Percentiles rank a stretch among this genome's conserved stretches.
Conservation (phyloP, 2,888 invertebrate genomes). For the Oithona nana region DNA sequence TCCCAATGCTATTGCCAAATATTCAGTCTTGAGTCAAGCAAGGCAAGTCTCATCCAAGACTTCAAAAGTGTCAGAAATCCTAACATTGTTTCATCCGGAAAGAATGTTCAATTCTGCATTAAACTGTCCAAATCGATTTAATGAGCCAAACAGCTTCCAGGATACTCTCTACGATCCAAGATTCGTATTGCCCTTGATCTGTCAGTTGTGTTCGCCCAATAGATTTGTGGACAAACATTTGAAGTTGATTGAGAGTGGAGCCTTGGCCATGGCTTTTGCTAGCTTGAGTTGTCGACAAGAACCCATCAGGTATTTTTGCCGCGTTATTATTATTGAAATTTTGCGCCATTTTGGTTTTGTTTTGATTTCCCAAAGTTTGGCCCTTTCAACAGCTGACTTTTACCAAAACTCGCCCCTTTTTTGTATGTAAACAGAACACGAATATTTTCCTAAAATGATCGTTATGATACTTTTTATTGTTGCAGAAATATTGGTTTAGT, state of each 20-base stretch:
- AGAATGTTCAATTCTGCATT: slow-evolving; percentile 9
- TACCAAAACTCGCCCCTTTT: too few species aligned
- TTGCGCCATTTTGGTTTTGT: too few species aligned
- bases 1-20: not conserved
- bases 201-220: not conserved
- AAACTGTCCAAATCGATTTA: not conserved
- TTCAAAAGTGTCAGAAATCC: slow-evolving; percentile 1
- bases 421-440: too few species aligned
- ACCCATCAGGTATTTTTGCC: too few species aligned
- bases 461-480: too few species aligned
- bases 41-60: not conserved
- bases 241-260: slow-evolving; percentile 13
- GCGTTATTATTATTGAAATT: too few species aligned
- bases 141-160: not conserved
- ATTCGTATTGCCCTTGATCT: not conserved
- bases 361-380: too few species aligned
- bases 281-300: not conserved
- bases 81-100: not conserved
- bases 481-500: not conserved
- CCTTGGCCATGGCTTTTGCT: not conserved
- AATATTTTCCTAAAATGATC: too few species aligned
- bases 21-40: not conserved
- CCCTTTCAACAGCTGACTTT: too few species aligned
- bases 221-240: slow-evolving; percentile 5
- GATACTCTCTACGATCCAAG: slow-evolving; percentile 5